Evolutionary conservation across 1,140 invertebrate genomes (phyloP), one percentile per base, ranked within the genome.

Genomic region (Artemia franciscana): DNA sequence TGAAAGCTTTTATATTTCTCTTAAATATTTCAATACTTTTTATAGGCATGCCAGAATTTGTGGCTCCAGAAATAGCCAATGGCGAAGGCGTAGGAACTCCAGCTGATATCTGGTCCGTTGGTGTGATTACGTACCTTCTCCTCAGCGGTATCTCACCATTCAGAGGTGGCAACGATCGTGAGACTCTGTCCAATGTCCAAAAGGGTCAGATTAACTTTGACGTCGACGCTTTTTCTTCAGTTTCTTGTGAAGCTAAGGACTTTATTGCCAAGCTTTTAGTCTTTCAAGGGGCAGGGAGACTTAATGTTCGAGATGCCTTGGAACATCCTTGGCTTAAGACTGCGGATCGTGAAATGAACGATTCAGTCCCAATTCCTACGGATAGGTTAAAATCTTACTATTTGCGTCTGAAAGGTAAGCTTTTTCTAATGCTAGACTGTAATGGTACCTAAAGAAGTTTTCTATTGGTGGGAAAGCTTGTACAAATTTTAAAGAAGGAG

Each of bases 41-140:
- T 58, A 4, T 64, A 74, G 73, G 74, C 57, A 84, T 88, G 79
- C 90, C 90, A 0, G 89, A 93, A 72, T 94, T 82, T 70, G 85
- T 91, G 0, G 84, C 88, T 4, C 91, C 91, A 0, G 90, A 94
- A 77, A 81, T 89, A 2, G 84, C 83, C 0, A 83, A 83, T 62
- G 85, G 85, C 24, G 85, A 91, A 69, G 86, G 86, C 0, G 86
- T 91, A 3, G 80, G 84, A n/a, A 83, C 82, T 64, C 75, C 80
- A 0, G 82, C 87, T 4, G 92, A 97, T 68, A 88, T 95, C 85
- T 96, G 92, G 90, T 83, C 84, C 58, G 74, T 93, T 15, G 92
- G 92, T 67, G 83, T 94, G 61, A 88, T 96, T 25, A 91, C 90
- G 0, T 91, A 92, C 72, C 82, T 96, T 28, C 75, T 96, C 5